These are phyloP conservation scores for Cyprinus carpio DNA, from an alignment of 2,113 vertebrate genomes.

Conservation along the genomic window DNA sequence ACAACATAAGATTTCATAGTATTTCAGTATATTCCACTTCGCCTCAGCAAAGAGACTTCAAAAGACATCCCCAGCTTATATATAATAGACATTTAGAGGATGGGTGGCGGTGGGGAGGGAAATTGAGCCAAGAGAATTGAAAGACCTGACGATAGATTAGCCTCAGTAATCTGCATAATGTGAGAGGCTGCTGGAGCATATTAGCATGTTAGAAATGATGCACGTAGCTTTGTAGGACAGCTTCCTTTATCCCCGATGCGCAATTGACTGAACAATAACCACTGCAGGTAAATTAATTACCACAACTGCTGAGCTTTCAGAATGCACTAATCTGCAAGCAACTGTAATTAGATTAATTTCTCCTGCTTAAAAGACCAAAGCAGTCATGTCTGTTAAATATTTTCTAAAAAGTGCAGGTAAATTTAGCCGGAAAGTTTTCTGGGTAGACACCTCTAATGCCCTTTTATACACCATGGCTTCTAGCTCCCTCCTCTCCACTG, in stretches of 20 bases:
- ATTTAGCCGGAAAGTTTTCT: conserved; percentile 16
- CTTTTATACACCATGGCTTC: too few relatives aligned
- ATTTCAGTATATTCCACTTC: conserved; percentile 30
- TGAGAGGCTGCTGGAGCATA: conserved; percentile 43
- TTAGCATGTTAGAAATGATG: conserved; percentile 52
- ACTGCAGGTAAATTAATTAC: conserved; percentile 65
- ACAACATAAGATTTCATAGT: background rate
- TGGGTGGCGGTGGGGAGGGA: background rate
- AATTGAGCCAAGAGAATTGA: conserved; percentile 53
- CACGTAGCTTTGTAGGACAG: conserved; percentile 25
- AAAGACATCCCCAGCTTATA: conserved; percentile 60
- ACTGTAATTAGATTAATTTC: conserved; percentile 59
- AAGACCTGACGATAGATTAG: conserved; percentile 60
- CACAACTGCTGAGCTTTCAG: conserved; percentile 47
- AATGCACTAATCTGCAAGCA: conserved; percentile 54
- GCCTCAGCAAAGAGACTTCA: conserved; percentile 34
- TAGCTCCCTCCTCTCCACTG: too few relatives aligned
- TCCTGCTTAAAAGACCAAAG: conserved; percentile 48
- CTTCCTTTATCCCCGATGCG: conserved; percentile 49
- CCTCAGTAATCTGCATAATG: conserved; percentile 59
- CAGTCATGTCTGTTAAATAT: conserved; percentile 22
- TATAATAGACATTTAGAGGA: conserved; percentile 44
- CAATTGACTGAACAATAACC: conserved; percentile 58
- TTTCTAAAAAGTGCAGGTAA: conserved; percentile 29
- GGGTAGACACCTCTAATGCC: background rate